A percentile compares a stretch with the other conserved stretches of the same genome.
phyloP scores from a whole-genome alignment of 2,797 vertebrate genomes.

The Chromis chromis region DNA sequence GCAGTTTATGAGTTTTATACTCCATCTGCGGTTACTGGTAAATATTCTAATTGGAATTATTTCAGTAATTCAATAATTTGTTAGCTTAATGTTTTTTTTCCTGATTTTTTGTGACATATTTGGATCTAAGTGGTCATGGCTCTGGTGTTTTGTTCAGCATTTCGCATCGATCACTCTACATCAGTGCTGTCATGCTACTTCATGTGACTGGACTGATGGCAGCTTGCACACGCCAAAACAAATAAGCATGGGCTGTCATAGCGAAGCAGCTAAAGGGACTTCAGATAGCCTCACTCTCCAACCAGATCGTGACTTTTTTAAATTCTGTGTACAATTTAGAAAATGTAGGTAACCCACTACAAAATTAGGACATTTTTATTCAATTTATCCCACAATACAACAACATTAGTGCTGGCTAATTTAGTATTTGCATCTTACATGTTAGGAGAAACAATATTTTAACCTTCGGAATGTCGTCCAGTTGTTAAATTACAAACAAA shows the following conservation, averaged over 20 bases:
- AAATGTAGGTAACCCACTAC: background rate
- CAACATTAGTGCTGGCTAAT: background rate
- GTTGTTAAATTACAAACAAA: background rate
- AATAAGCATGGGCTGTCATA: constrained; percentile 23
- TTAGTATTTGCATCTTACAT: background rate
- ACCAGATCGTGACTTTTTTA: background rate
- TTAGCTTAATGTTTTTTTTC: background rate
- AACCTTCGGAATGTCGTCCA: background rate
- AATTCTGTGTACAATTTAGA: background rate
- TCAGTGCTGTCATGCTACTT: constrained; percentile 29
- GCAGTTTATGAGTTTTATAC: background rate
- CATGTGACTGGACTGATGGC: constrained; percentile 30
- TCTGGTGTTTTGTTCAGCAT: background rate
- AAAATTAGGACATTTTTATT: background rate
- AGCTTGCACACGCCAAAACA: constrained; percentile 39
- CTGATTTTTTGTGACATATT: background rate
- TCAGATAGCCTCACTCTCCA: background rate
- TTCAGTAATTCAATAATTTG: background rate
- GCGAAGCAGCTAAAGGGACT: constrained; percentile 8
- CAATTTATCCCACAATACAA: no score
- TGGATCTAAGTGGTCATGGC: background rate
- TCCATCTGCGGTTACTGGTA: background rate
- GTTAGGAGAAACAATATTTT: background rate
- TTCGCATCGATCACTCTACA: constrained; percentile 28
- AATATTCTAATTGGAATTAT: background rate